A percentile compares a stretch with the other conserved stretches of the same genome.
phyloP scores from a whole-genome alignment of 2,113 vertebrate genomes.

The Brachyistius frenatus region DNA sequence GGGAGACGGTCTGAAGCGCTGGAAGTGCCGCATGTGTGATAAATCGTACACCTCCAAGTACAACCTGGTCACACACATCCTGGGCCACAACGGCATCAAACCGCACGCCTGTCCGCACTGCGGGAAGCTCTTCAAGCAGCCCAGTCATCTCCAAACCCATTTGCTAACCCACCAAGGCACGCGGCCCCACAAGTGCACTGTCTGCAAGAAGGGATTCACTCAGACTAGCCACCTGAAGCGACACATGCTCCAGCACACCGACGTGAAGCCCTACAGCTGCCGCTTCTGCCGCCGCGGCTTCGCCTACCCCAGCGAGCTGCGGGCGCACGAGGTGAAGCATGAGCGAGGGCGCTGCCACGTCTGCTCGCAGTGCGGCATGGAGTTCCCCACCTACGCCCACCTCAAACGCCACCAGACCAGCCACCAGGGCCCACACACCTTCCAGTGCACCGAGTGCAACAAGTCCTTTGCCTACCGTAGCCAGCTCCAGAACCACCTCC shows the following conservation, averaged over 20 bases:
- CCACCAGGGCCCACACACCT: constrained; percentile 96
- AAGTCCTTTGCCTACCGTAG: constrained; percentile 97
- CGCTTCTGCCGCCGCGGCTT: constrained; percentile 96
- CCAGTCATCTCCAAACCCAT: constrained; percentile 97
- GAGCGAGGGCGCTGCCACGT: constrained; percentile 95
- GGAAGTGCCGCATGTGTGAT: constrained; percentile 98
- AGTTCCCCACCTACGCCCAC: constrained; percentile 97
- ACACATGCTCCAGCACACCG: constrained; percentile 97
- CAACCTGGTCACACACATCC: constrained; percentile 98
- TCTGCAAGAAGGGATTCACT: constrained; percentile 97
- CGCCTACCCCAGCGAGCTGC: constrained; percentile 97
- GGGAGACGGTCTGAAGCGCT: constrained; percentile 93
- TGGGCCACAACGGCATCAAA: constrained; percentile 98
- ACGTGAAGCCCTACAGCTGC: constrained; percentile 98
- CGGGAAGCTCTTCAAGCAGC: constrained; percentile 98
- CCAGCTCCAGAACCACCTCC: constrained; percentile 97
- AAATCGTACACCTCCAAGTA: constrained; percentile 99
- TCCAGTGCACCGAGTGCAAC: constrained; percentile 96
- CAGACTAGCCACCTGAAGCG: constrained; percentile 99
- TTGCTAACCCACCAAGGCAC: constrained; percentile 97
- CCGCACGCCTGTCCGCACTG: constrained; percentile 96
- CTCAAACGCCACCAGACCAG: constrained; percentile 96
- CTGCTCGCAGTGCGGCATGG: constrained; percentile 95
- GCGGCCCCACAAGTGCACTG: constrained; percentile 95
- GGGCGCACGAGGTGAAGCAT: constrained; percentile 95